phyloP scores from a whole-genome alignment of 2,888 invertebrate genomes.

The Molorchus minor region DNA sequence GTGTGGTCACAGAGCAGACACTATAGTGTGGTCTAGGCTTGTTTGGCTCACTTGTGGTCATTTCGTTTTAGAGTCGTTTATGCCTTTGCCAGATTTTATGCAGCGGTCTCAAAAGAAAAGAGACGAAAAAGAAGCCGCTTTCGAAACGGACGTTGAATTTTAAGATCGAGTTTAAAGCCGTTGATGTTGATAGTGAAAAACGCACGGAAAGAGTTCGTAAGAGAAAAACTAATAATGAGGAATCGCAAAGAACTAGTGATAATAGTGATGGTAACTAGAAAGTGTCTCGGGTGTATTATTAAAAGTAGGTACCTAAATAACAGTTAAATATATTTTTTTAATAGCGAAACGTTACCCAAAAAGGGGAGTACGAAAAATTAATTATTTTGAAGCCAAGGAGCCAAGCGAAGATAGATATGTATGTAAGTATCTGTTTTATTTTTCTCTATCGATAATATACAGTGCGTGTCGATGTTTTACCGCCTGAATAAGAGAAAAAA shows the following conservation, averaged over 20 bases:
- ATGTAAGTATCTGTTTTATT: constrained; percentile 35
- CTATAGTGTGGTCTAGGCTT: too few relatives aligned
- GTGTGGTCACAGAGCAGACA: too few relatives aligned
- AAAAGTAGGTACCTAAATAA: background rate
- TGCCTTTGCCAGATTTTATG: constrained; percentile 25
- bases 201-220: background rate
- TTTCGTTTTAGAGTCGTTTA: constrained; percentile 9
- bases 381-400: constrained; percentile 36
- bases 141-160: background rate
- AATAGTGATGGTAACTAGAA: too few relatives aligned
- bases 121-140: too few relatives aligned
- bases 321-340: background rate
- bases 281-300: background rate
- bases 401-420: constrained; percentile 40
- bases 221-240: background rate
- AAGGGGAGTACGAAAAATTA: constrained; percentile 30
- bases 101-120: background rate
- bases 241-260: too few relatives aligned
- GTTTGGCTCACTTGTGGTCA: too few relatives aligned
- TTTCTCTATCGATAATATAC: background rate
- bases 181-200: background rate
- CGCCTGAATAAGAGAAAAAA: too few relatives aligned
- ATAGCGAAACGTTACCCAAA: constrained; percentile 24
- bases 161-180: background rate
- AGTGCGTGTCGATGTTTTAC: background rate